A percentile compares a stretch with the other conserved stretches of the same genome.
phyloP scores from a whole-genome alignment of 2,888 invertebrate species.

The Tetrapedia diversipes region DNA sequence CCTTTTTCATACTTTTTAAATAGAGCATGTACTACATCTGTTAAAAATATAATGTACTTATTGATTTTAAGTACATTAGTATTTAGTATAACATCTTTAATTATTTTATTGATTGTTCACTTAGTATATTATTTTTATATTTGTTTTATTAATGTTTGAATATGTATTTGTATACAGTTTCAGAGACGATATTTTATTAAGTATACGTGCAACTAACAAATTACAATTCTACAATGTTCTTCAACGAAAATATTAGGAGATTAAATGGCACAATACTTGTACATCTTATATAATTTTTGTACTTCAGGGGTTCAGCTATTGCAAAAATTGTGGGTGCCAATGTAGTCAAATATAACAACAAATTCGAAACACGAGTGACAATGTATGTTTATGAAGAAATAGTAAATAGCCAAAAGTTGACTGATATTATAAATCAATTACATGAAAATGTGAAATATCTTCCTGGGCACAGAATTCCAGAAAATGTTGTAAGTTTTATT shows the following conservation, averaged over 20 bases:
- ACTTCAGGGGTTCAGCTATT: slow-evolving; percentile 96
- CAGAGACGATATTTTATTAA: neutral
- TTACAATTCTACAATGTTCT: neutral
- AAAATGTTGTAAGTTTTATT: slow-evolving; percentile 93
- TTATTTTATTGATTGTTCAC: neutral
- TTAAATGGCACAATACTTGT: neutral
- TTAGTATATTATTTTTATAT: neutral
- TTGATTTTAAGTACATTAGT: no score
- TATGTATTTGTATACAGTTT: slow-evolving; percentile 1
- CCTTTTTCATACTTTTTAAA: neutral
- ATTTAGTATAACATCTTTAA: neutral
- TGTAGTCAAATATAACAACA: slow-evolving; percentile 88
- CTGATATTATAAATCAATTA: slow-evolving; percentile 98
- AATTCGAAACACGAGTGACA: slow-evolving; percentile 94
- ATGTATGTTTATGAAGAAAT: slow-evolving; percentile 99
- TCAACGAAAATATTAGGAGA: neutral
- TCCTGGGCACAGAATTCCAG: slow-evolving; percentile 96
- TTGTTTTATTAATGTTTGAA: neutral
- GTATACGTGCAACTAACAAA: neutral
- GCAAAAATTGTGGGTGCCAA: slow-evolving; percentile 99
- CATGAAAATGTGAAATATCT: slow-evolving; percentile 99
- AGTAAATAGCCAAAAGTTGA: slow-evolving; percentile 95
- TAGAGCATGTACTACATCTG: neutral
- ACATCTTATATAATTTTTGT: slow-evolving; percentile 40
- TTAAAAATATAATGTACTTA: neutral